phyloP scores from a whole-genome alignment of 2,797 vertebrate genomes.

The Euthynnus affinis region DNA sequence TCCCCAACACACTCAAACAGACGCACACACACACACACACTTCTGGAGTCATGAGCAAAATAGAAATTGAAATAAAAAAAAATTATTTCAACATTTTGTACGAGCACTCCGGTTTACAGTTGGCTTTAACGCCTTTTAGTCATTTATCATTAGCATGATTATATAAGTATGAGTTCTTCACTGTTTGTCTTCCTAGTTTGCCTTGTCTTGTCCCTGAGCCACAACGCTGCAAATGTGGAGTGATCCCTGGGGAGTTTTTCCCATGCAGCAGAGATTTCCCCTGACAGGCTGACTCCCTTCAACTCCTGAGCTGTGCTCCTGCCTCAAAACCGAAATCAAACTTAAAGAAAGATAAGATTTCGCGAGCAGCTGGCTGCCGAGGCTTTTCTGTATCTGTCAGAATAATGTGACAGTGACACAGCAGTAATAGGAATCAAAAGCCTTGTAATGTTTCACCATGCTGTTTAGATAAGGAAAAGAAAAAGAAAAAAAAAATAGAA shows the following conservation, averaged over 20 bases:
- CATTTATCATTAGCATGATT: constrained; percentile 76
- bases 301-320: constrained; percentile 74
- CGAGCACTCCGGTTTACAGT: constrained; percentile 39
- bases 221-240: constrained; percentile 76
- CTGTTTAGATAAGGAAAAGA: constrained; percentile 61
- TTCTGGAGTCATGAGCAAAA: constrained; percentile 14
- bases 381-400: constrained; percentile 75
- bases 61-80: constrained; percentile 21
- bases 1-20: not conserved
- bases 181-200: constrained; percentile 66
- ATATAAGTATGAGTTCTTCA: constrained; percentile 76
- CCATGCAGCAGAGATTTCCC: constrained; percentile 83
- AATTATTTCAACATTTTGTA: constrained; percentile 20
- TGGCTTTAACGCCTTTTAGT: constrained; percentile 62
- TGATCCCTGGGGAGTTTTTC: constrained; percentile 80
- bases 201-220: constrained; percentile 77
- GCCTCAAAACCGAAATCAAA: constrained; percentile 76
- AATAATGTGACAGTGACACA: constrained; percentile 82
- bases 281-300: constrained; percentile 82
- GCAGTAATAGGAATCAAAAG: constrained; percentile 77
- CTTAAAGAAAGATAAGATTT: constrained; percentile 77
- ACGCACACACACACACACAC: constrained; percentile 3
- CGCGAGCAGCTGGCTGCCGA: constrained; percentile 69
- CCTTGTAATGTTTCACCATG: constrained; percentile 71
- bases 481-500: constrained; percentile 14